Percentiles rank a stretch among this genome's conserved stretches.
Evolutionary conservation across 2,888 invertebrate species (phyloP).

Genomic region (Calliopum simillimum): DNA sequence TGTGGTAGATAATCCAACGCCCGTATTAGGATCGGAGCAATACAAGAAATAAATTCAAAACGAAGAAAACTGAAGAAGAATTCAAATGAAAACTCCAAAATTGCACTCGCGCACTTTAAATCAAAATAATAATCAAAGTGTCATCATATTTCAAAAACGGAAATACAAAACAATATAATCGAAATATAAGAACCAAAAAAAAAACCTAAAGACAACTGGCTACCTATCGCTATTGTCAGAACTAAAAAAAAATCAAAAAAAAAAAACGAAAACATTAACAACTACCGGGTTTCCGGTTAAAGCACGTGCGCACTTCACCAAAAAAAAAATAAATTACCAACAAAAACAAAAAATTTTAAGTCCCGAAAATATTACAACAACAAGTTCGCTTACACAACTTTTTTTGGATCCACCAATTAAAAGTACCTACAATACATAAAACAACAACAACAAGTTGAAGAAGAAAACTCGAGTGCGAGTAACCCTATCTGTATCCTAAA

Average conservation of each 20-base stretch:
- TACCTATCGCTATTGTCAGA: conserved; percentile 42
- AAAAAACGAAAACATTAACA: conserved; percentile 43
- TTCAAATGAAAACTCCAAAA: conserved; percentile 27
- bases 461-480: background rate
- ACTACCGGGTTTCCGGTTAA: conserved; percentile 61
- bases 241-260: conserved; percentile 50
- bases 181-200: conserved; percentile 39
- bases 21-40: no score
- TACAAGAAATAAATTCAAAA: conserved; percentile 40
- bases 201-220: conserved; percentile 26
- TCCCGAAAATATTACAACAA: conserved; percentile 29
- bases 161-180: conserved; percentile 54
- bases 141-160: conserved; percentile 53
- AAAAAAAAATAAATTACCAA: conserved; percentile 24
- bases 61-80: conserved; percentile 6
- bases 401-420: conserved; percentile 37
- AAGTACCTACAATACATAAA: conserved; percentile 41
- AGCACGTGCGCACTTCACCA: conserved; percentile 61
- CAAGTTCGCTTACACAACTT: conserved; percentile 11
- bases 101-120: conserved; percentile 39
- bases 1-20: no score
- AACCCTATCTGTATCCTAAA: conserved; percentile 34
- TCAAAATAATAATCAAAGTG: conserved; percentile 55
- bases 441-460: background rate
- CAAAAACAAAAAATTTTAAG: conserved; percentile 40